Conservation (phyloP, 2,797 vertebrate genomes). For the Sebastolobus alascanus region DNA sequence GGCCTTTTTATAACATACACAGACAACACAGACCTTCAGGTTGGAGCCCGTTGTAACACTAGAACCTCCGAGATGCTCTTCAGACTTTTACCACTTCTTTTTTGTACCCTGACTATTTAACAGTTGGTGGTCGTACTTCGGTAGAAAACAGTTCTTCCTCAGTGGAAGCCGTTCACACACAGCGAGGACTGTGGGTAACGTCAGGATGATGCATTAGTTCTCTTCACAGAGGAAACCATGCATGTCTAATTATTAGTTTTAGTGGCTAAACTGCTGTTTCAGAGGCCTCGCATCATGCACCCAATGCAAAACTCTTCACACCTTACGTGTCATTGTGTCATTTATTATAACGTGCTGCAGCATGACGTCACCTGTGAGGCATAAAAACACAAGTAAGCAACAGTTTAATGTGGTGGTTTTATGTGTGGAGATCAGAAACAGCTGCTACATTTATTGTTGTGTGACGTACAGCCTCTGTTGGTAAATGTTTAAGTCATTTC, state of each 20-base stretch:
- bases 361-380: too few relatives aligned
- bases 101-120: too few relatives aligned
- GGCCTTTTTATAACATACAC: too few relatives aligned
- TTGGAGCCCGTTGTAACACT: too few relatives aligned
- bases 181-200: not conserved
- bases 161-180: not conserved
- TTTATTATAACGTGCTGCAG: too few relatives aligned
- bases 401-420: not conserved
- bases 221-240: not conserved
- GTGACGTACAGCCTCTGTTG: not conserved
- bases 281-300: not conserved
- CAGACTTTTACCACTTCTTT: too few relatives aligned
- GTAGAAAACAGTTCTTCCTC: not conserved
- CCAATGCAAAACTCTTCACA: not conserved
- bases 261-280: conserved; percentile 4
- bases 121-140: too few relatives aligned
- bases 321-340: not conserved
- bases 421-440: not conserved
- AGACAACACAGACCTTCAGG: too few relatives aligned
- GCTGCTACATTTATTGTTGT: not conserved
- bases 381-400: not conserved
- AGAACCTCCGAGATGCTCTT: too few relatives aligned
- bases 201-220: conserved; percentile 1
- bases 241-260: conserved; percentile 11
- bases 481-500: too few relatives aligned